Evolutionary conservation across 2,797 vertebrate genomes (phyloP), one percentile per base, ranked within the genome.

Genomic region (Urocyon cinereoargenteus): DNA sequence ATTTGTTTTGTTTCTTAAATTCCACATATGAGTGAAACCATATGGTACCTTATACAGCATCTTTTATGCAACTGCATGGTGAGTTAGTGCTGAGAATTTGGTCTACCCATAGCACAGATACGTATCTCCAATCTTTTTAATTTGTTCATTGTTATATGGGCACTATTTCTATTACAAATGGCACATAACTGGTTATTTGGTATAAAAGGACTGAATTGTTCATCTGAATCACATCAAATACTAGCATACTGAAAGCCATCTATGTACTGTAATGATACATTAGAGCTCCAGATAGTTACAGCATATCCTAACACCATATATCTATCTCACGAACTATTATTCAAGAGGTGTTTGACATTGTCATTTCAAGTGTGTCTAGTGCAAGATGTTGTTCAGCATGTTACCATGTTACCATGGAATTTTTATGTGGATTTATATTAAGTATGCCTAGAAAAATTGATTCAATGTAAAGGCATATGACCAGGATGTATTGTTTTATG

Each of bases 321-420:
- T 75, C 61, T 86, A 36, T 81, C 49, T 86, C 49, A 40, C 21
- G 10, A 85, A 59, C 82, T 66, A 86, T 64, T 55, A 90, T 64
- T 91, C 55, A 66, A 51, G 24, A 90, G 31, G 13, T 59, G 36
- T 81, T 79, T 68, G 59, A 75, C 82, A 75, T 22, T 86, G 79
- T 70, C 40, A 91, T 91, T 90, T 86, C 49, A 64, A 68, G 45
- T 40, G 24, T 59, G 36, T 91, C 92, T 66, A 90, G 31, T 86
- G 11, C 18, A 21, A 81, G 82, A 82, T 86, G 49, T 62, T 92
- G 13, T 90, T 73, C 59, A 75, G 36, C 57, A 86, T 49, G 45
- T 3, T 14, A 64, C 55, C 55, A 72, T n/a, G n/a, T n/a, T n/a
- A n/a, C n/a, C n/a, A 49, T 73, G 53, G 34, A 18, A 82, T 93